phyloP scores from a whole-genome alignment of 2,113 vertebrate species.

The Felis catus region F.catus_Fca126_mat1.0 CM031419.1:103548501-103549000 shows the following conservation, averaged over 20 bases:
- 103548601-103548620: slow-evolving; percentile 64
- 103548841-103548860: not conserved
- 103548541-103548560: slow-evolving; percentile 54
- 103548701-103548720: slow-evolving; percentile 79
- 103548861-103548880: not conserved
- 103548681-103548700: slow-evolving; percentile 65
- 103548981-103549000: not conserved
- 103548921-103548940: slow-evolving; percentile 18
- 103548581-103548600: slow-evolving; percentile 67
- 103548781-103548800: slow-evolving; percentile 45
- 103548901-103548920: not conserved
- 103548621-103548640: slow-evolving; percentile 56
- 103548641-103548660: slow-evolving; percentile 59
- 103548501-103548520: not conserved
- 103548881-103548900: not conserved
- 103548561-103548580: slow-evolving; percentile 59
- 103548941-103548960: not conserved
- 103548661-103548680: slow-evolving; percentile 72
- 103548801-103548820: slow-evolving; percentile 62
- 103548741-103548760: slow-evolving; percentile 59
- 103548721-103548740: slow-evolving; percentile 51
- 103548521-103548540: slow-evolving; percentile 28
- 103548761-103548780: slow-evolving; percentile 66
- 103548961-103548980: not conserved
- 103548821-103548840: slow-evolving; percentile 59